phyloP scores from a whole-genome alignment of 2,113 vertebrate species.

The Rhineura floridana region DNA sequence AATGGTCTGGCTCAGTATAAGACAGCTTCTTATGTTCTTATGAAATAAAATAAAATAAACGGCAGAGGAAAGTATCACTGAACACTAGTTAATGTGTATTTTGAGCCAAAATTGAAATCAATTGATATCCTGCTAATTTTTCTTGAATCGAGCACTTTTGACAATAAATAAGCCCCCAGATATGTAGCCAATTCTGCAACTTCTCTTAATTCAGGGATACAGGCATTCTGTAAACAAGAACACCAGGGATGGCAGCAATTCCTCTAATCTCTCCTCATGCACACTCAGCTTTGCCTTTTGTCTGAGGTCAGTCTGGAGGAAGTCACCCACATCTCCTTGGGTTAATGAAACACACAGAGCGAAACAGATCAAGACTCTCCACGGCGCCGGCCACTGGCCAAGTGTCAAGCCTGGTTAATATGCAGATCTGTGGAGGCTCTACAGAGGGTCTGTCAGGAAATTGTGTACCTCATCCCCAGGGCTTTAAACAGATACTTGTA shows the following conservation, averaged over 20 bases:
- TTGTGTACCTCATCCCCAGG: neutral
- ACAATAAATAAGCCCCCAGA: neutral
- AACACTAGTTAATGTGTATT: neutral
- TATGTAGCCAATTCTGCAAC: neutral
- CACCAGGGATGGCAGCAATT: neutral
- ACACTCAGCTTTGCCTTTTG: slow-evolving; percentile 1
- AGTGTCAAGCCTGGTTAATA: neutral
- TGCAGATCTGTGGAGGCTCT: neutral
- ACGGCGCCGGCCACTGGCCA: neutral
- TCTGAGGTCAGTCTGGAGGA: neutral
- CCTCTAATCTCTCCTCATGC: slow-evolving; percentile 20
- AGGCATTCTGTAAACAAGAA: neutral
- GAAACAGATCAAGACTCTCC: neutral
- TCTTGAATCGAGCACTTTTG: neutral
- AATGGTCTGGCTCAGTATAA: neutral
- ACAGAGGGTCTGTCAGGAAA: neutral
- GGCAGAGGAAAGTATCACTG: neutral
- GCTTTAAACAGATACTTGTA: neutral
- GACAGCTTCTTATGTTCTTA: neutral
- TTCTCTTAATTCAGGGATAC: neutral
- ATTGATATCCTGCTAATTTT: neutral
- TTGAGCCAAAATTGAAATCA: neutral
- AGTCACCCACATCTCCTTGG: neutral
- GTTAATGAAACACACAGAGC: slow-evolving; percentile 39
- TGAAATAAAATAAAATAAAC: neutral